These are phyloP conservation scores for Sciurus vulgaris DNA, from an alignment of 2,797 vertebrate genomes.

Conservation along the genomic window DNA sequence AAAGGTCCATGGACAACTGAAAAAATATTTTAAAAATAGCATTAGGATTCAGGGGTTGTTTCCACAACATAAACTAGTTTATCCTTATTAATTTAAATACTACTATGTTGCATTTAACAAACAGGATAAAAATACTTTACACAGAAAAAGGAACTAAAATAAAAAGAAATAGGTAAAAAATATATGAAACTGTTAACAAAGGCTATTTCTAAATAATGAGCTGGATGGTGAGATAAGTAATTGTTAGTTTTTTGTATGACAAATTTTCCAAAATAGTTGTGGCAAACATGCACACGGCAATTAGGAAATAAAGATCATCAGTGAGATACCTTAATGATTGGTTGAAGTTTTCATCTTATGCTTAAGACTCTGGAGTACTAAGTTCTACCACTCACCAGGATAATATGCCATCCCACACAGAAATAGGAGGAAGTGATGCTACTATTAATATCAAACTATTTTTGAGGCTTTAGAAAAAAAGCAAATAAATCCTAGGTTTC, in stretches of 20 bases:
- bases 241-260: background rate
- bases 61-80: background rate
- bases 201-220: background rate
- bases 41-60: background rate
- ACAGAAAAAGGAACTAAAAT: background rate
- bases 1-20: no score
- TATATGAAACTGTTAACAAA: background rate
- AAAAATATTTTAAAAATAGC: no score
- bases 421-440: background rate
- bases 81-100: background rate
- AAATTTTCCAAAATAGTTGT: conserved; percentile 22
- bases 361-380: background rate
- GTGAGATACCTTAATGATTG: background rate
- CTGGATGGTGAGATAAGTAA: background rate
- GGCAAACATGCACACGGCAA: background rate
- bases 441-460: background rate
- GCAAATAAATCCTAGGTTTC: background rate
- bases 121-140: background rate
- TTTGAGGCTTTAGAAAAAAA: background rate
- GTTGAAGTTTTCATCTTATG: background rate
- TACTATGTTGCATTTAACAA: background rate
- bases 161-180: background rate
- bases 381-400: background rate
- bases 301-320: background rate
- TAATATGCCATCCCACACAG: background rate